Evolutionary conservation across 2,888 invertebrate genomes (phyloP).

Genomic region (Dynastes tityus): DNA sequence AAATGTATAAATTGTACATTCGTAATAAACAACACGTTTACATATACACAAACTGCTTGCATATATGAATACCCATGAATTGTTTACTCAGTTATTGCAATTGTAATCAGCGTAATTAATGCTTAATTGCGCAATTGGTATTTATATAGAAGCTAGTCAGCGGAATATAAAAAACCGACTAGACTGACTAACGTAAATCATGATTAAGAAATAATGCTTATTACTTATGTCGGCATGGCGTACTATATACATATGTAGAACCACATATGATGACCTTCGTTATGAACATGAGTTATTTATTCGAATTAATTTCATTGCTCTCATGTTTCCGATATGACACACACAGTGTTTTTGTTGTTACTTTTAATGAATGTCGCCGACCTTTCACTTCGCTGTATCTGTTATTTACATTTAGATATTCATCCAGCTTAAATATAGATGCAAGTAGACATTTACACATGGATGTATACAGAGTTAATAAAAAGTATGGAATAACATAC

Average conservation of each 20-base stretch:
- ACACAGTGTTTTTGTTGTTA: constrained; percentile 34
- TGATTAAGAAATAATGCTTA: constrained; percentile 17
- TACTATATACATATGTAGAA: neutral
- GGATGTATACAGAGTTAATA: neutral
- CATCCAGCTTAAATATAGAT: neutral
- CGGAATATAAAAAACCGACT: constrained; percentile 18
- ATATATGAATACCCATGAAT: neutral
- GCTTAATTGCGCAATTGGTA: constrained; percentile 21
- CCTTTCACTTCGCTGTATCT: constrained; percentile 28
- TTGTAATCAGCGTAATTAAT: neutral
- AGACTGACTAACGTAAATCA: constrained; percentile 22
- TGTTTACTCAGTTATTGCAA: neutral
- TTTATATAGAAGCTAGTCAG: constrained; percentile 13
- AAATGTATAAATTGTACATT: too few species aligned
- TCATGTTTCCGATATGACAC: constrained; percentile 41
- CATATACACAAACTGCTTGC: neutral
- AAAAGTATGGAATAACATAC: too few species aligned
- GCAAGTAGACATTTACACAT: neutral
- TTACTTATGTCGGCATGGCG: neutral
- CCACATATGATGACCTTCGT: constrained; percentile 24
- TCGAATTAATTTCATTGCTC: constrained; percentile 40
- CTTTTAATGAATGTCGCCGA: constrained; percentile 33
- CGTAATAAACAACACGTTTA: too few species aligned
- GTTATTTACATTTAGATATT: constrained; percentile 18
- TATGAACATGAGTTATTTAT: constrained; percentile 38